These are phyloP conservation scores for Zoanthus sociatus DNA, from an alignment of 92 coral and sea anemone species.

Conservation along the genomic window DNA sequence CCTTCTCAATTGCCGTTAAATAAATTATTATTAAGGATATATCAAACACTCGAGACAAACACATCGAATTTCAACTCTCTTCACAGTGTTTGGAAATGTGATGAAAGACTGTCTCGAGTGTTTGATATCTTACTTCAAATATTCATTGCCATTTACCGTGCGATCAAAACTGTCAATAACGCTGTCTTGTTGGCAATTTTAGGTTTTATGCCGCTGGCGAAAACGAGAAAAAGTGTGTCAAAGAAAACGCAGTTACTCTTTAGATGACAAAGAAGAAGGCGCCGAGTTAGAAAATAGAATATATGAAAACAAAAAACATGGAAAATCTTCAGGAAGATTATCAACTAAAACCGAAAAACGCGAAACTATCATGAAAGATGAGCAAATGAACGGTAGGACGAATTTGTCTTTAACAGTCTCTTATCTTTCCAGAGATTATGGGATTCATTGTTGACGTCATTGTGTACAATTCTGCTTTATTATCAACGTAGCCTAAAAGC, in stretches of 20 bases:
- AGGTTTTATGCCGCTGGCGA: conserved; percentile 42
- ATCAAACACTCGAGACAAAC: too few relatives aligned
- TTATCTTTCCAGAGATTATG: neutral
- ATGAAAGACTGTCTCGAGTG: too few relatives aligned
- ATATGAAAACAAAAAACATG: neutral
- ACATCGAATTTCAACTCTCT: too few relatives aligned
- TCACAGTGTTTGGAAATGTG: too few relatives aligned
- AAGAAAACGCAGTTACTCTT: neutral
- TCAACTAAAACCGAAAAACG: neutral
- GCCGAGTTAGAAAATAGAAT: neutral
- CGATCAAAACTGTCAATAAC: too few relatives aligned
- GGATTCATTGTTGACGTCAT: neutral
- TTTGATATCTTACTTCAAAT: neutral
- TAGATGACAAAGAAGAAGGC: neutral
- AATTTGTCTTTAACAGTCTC: neutral
- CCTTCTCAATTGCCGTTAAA: too few relatives aligned
- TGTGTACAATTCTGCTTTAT: neutral
- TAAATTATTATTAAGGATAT: too few relatives aligned
- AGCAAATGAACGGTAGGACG: neutral
- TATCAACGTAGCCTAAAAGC: too few relatives aligned
- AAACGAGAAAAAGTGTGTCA: neutral
- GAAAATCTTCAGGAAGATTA: neutral
- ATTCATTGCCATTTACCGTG: neutral
- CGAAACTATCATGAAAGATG: neutral
- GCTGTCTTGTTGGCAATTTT: neutral